Base-by-base conservation (phyloP, 2,888 invertebrate genomes). In the Nemapogon koenigi region DNA sequence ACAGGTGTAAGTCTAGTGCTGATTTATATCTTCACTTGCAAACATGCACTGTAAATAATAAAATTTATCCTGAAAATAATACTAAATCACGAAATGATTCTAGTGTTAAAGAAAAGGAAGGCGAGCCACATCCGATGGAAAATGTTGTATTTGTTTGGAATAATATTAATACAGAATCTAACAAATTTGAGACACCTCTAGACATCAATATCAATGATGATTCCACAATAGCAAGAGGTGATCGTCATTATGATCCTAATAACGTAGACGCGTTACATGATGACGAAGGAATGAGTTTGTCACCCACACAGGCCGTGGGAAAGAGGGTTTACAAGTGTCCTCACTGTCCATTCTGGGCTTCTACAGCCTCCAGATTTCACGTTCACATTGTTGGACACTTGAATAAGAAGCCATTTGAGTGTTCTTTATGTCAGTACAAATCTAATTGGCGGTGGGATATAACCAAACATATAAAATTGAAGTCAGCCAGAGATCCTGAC, bases 361-460 rank as follows among this genome's bases (percentile, higher is more conserved):
- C 92, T 8, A 94, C 94, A 10, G 94, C 94, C 7, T 94, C 94
- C 16, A 84, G 94, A 43, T 95, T 95, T 65, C 94, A 94, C 65
- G 94, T 94, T 3, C 95, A 95, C 64, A 93, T 94, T 49, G 94
- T 94, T 8, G 94, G 94, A 2, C 95, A 95, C 67, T 81, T 93
- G 47, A 94, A 94, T 65, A 90, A 91, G 59, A 93, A 94, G 59
- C 96, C 96, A 1, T 97, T 95, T 64, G 93, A 95, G 68, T 97
- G 97, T 71, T 95, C 96, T 1, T 81, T 92, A 11, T 97, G 97
- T 72, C 89, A 91, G 38, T 94, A 95, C 59, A 88, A 93, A 50
- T 95, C 95, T 17, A 97, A 97, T 61, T 97, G 96, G 95, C 86
- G 95, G 46, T 96, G 95, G 92, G 97, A 97, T 71, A 94, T 97